Evolutionary conservation across 2,888 invertebrate genomes (phyloP).

Genomic region (Clanis bilineata): DNA sequence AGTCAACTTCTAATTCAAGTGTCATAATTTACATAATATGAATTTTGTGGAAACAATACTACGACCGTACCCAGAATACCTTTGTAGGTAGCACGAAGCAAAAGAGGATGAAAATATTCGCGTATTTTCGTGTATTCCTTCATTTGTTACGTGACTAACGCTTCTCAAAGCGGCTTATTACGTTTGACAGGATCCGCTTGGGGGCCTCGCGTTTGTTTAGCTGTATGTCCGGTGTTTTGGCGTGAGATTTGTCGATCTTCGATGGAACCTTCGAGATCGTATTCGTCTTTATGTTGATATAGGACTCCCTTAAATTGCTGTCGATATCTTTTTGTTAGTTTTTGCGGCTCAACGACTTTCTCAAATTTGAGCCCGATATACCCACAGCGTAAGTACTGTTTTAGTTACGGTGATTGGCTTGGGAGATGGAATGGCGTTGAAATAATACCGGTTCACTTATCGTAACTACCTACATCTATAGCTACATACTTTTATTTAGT

Average conservation of each 20-base stretch:
- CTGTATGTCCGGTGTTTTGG: slow-evolving; percentile 22
- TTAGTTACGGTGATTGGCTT: no score
- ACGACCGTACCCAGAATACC: slow-evolving; percentile 11
- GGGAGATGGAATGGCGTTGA: no score
- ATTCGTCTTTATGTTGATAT: slow-evolving; percentile 21
- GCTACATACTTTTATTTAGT: no score
- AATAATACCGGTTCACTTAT: no score
- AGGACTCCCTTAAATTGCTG: slow-evolving; percentile 3
- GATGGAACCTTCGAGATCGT: slow-evolving; percentile 22
- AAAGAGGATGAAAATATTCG: slow-evolving; percentile 40
- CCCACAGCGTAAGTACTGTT: no score
- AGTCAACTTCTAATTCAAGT: no score
- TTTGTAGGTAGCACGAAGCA: slow-evolving; percentile 32
- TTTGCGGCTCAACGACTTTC: neutral
- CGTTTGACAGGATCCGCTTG: slow-evolving; percentile 47
- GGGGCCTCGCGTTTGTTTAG: slow-evolving; percentile 34
- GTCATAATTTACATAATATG: neutral
- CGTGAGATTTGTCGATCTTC: slow-evolving; percentile 30
- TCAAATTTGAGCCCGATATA: neutral
- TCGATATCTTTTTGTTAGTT: neutral
- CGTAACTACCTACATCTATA: no score
- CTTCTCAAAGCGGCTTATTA: slow-evolving; percentile 57
- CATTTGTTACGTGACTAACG: slow-evolving; percentile 58
- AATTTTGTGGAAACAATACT: neutral
- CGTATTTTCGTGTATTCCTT: slow-evolving; percentile 40